Evolutionary conservation across 2,113 vertebrate species (phyloP).

Genomic region (Spermophilus dauricus): DNA sequence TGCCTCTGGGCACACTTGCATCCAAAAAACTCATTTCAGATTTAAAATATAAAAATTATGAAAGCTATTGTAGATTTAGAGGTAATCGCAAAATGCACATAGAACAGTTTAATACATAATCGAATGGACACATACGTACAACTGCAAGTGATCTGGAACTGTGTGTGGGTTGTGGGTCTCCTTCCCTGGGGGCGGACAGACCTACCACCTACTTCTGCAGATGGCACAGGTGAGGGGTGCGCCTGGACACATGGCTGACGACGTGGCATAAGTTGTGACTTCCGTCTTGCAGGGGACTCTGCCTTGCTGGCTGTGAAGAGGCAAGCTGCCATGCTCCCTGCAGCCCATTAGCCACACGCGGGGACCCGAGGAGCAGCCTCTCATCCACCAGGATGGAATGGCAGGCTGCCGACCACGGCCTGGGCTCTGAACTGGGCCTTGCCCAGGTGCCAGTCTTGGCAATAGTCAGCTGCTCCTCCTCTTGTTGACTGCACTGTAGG

Average conservation of each 20-base stretch:
- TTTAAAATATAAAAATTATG: background rate
- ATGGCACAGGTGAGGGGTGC: background rate
- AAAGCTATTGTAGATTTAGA: background rate
- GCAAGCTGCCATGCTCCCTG: too few relatives aligned
- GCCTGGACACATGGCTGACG: too few relatives aligned
- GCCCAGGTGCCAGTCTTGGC: too few relatives aligned
- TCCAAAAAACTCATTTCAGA: background rate
- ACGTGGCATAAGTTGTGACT: rapidly evolving
- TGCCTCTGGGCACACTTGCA: background rate
- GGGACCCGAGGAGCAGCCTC: background rate
- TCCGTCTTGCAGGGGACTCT: background rate
- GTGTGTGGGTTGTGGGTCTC: background rate
- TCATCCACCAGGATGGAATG: background rate
- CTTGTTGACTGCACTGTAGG: background rate
- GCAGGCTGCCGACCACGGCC: rapidly evolving
- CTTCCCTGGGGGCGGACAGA: background rate
- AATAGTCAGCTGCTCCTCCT: background rate
- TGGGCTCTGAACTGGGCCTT: too few relatives aligned
- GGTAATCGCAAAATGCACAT: background rate
- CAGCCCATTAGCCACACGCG: too few relatives aligned
- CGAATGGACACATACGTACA: background rate
- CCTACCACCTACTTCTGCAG: background rate
- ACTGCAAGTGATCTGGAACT: too few relatives aligned
- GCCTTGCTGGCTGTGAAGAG: background rate
- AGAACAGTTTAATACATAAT: background rate